Base-by-base conservation (phyloP, 2,113 vertebrate species). In the Sminthopsis crassicaudata region DNA sequence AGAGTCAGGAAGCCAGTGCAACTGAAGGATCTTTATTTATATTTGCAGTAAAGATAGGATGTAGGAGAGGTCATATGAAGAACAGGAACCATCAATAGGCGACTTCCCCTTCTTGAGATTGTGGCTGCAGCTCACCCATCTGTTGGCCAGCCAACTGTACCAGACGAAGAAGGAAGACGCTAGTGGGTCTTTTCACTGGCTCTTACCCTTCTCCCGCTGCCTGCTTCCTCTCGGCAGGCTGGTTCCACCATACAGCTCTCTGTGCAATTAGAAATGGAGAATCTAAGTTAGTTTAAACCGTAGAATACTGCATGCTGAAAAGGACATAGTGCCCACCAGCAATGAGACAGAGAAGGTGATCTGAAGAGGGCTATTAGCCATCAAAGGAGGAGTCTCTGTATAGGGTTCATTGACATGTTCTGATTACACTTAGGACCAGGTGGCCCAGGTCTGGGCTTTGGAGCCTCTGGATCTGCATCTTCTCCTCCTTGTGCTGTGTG, bases 81-180 rank as follows among this genome's bases (percentile, higher is more conserved):
- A 98, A 97, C 98, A 55, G 11, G 91, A 52, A 53, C n/a, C 91
- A 42, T 94, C 52, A 57, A 88, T n/a, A 19, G 42, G 51, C 26
- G 26, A 1, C 55, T 60, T 36, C 91, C 50, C 60, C 27, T 23
- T 57, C 57, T 11, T 42, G 42, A 89, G 27, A 0, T 30, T 89
- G 8, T 25, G 25, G 36, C 5, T 76, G 60, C 36, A n/a, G 60
- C 4, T 76, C 48, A 84, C 96, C 97, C 98, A 98, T 97, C 96
- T 98, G 97, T 95, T 98, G 98, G 84, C 97, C 98, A 0, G 99
- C 99, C 97, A 99, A 96, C 92, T 99, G 99, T 97, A 99, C 98
- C 95, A 99, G 98, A 91, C 98, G 99, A 97, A 99, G 98, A 93
- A 99, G 99, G 95, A 99, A 97, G 48, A 99, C 99, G 42, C 99